Conservation (phyloP, 2,113 vertebrate species). For the Alexandromys fortis region DNA sequence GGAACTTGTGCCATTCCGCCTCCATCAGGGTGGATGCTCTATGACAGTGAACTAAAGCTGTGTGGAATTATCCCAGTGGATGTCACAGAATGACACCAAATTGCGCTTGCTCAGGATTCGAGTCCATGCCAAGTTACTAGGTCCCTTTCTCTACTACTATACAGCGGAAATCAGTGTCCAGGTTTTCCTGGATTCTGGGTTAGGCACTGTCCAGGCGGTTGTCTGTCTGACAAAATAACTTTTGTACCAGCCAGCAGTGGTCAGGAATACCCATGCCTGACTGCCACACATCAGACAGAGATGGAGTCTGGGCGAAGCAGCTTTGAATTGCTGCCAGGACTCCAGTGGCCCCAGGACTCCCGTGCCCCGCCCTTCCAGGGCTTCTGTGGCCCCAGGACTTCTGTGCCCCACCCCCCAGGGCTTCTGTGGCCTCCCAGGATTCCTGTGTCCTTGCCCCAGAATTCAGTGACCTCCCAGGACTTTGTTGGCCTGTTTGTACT, state of each 20-base stretch:
- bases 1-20: no score
- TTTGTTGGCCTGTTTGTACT: neutral
- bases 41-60: accelerated
- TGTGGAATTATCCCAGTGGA: accelerated
- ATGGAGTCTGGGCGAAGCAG: neutral
- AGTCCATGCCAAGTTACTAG: neutral
- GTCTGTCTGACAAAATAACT: neutral
- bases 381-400: neutral
- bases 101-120: neutral
- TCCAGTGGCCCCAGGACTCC: no score
- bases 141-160: neutral
- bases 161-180: neutral
- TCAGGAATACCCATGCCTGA: neutral
- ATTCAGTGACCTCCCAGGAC: neutral
- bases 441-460: no score
- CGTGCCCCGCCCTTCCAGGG: no score
- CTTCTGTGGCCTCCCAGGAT: neutral
- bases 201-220: neutral
- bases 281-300: neutral
- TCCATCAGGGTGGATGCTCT: neutral
- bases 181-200: neutral
- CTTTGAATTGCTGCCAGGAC: neutral
- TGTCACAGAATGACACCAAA: no score
- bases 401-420: accelerated
- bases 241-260: no score